These are phyloP conservation scores for Poeciliopsis occidentalis DNA, from an alignment of 2,113 vertebrate genomes.

Conservation along the genomic window DNA sequence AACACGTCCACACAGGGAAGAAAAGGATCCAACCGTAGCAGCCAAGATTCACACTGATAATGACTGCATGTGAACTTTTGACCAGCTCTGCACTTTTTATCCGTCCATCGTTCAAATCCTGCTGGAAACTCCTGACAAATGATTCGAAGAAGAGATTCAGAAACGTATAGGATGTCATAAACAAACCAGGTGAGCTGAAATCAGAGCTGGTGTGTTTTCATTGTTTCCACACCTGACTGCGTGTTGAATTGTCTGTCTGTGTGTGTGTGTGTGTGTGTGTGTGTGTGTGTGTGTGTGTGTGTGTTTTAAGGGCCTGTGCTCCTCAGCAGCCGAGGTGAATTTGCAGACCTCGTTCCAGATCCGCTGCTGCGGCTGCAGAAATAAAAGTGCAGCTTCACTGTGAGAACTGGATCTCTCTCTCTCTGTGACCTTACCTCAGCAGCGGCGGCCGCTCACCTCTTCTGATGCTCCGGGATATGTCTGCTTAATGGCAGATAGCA, in stretches of 20 bases:
- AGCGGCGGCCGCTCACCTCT: conserved; percentile 11
- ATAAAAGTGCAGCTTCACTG: conserved; percentile 9
- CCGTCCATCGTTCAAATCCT: too few species aligned
- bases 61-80: too few species aligned
- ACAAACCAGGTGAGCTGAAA: too few species aligned
- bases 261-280: not conserved
- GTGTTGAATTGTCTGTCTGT: not conserved
- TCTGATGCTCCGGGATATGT: conserved; percentile 55
- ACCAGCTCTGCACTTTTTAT: too few species aligned
- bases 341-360: conserved; percentile 27
- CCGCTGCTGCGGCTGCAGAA: conserved; percentile 22
- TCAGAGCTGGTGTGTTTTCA: not conserved
- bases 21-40: too few species aligned
- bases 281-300: too few species aligned
- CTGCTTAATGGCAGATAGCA: conserved; percentile 66
- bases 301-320: not conserved
- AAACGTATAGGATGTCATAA: too few species aligned
- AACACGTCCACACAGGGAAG: too few species aligned
- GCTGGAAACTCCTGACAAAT: too few species aligned
- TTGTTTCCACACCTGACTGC: not conserved
- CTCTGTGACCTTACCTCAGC: conserved; percentile 40
- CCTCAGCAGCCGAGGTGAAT: conserved; percentile 7
- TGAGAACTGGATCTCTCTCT: conserved; percentile 6
- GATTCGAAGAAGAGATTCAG: too few species aligned
- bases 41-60: too few species aligned